Evolutionary conservation across 2,888 invertebrate genomes (phyloP).

Genomic region (Tryphoninae sp.): DNA sequence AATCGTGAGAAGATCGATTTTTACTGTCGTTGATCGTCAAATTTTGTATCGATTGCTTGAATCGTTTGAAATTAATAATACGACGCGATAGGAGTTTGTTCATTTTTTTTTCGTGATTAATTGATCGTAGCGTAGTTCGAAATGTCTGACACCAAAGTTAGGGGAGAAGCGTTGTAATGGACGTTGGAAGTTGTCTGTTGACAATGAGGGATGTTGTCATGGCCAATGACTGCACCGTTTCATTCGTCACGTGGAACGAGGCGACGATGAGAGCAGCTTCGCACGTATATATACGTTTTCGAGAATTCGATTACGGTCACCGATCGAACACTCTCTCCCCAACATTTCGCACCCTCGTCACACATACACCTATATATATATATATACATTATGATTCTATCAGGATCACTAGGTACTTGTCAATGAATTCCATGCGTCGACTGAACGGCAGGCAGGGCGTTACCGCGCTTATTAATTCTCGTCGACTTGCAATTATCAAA

Average conservation of each 20-base stretch:
- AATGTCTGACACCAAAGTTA: neutral
- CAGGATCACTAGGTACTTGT: constrained; percentile 28
- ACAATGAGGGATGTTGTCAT: neutral
- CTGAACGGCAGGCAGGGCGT: neutral
- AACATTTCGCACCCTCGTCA: constrained; percentile 28
- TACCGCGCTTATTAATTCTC: constrained; percentile 15
- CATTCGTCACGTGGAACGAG: constrained; percentile 12
- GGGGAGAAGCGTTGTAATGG: neutral
- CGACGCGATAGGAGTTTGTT: too few relatives aligned
- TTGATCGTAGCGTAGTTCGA: neutral
- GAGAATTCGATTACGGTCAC: constrained; percentile 53
- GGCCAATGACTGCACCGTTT: constrained; percentile 12
- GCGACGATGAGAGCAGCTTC: constrained; percentile 32
- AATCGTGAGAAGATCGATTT: too few relatives aligned
- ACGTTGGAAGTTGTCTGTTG: constrained; percentile 10
- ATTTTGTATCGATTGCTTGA: too few relatives aligned
- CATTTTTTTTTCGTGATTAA: neutral
- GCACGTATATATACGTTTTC: constrained; percentile 42
- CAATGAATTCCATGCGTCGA: constrained; percentile 21
- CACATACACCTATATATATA: neutral
- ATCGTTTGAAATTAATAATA: too few relatives aligned
- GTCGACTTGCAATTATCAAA: constrained; percentile 1
- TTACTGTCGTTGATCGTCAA: too few relatives aligned
- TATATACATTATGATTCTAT: constrained; percentile 21
- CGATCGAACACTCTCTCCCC: constrained; percentile 38